Conservation (phyloP, 1,140 invertebrate genomes). For the Caenorhabditis brenneri region DNA sequence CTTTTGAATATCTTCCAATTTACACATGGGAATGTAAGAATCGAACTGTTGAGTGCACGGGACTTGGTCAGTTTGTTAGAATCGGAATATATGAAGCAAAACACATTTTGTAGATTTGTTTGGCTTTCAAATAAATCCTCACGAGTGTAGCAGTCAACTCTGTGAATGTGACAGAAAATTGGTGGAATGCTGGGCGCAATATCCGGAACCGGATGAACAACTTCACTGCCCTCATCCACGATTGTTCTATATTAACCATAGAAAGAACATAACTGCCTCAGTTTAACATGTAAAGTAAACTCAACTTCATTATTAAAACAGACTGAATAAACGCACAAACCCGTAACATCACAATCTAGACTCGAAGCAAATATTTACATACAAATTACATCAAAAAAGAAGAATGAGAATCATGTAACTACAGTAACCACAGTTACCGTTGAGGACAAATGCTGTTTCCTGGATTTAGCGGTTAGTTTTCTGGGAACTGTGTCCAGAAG, state of each 20-base stretch:
- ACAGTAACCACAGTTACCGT: background rate
- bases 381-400: background rate
- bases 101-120: background rate
- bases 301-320: background rate
- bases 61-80: too few species aligned
- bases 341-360: conserved; percentile 4
- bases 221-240: background rate
- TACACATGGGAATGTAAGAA: background rate
- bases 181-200: background rate
- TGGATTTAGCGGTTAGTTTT: background rate
- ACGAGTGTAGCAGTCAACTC: background rate
- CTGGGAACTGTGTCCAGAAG: conserved; percentile 17
- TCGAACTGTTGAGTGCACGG: background rate
- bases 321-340: background rate
- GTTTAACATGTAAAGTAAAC: background rate
- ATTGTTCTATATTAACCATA: background rate
- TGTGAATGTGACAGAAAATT: background rate
- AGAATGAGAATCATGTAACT: background rate
- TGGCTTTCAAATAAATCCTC: background rate
- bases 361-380: conserved; percentile 4
- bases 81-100: too few species aligned
- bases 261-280: background rate
- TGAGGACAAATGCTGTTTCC: background rate
- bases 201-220: background rate
- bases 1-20: background rate